phyloP scores from a whole-genome alignment of 2,113 vertebrate species.

The Phalacrocorax brasilianus region DNA sequence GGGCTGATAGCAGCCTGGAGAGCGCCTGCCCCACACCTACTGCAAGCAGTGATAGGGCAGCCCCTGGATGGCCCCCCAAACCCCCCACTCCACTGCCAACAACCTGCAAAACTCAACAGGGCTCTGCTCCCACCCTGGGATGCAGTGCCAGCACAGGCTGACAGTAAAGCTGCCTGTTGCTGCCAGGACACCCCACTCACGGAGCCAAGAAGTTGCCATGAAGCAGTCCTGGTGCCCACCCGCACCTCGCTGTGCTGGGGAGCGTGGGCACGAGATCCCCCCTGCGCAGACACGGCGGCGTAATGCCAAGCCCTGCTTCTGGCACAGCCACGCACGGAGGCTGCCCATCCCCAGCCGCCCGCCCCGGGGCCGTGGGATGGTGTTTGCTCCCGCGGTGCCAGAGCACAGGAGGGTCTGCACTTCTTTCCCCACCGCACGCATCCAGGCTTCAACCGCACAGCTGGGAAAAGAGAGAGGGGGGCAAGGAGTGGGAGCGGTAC shows the following conservation, averaged over 20 bases:
- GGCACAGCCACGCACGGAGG: background rate
- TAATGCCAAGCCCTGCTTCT: background rate
- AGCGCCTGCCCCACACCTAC: background rate
- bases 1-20: background rate
- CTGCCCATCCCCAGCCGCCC: background rate
- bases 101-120: background rate
- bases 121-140: background rate
- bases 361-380: rapidly evolving
- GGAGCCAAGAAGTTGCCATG: rapidly evolving
- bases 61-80: background rate
- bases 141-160: background rate
- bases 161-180: background rate
- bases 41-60: background rate
- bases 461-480: background rate
- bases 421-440: background rate
- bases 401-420: rapidly evolving
- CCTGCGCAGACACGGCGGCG: rapidly evolving
- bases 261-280: rapidly evolving
- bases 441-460: rapidly evolving
- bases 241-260: rapidly evolving
- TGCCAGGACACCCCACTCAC: background rate
- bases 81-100: rapidly evolving
- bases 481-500: background rate
- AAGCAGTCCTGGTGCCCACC: background rate
- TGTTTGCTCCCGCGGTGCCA: rapidly evolving